Conservation (phyloP, 64 coral and sea anemone genomes). For the Pocillopora verrucosa region DNA sequence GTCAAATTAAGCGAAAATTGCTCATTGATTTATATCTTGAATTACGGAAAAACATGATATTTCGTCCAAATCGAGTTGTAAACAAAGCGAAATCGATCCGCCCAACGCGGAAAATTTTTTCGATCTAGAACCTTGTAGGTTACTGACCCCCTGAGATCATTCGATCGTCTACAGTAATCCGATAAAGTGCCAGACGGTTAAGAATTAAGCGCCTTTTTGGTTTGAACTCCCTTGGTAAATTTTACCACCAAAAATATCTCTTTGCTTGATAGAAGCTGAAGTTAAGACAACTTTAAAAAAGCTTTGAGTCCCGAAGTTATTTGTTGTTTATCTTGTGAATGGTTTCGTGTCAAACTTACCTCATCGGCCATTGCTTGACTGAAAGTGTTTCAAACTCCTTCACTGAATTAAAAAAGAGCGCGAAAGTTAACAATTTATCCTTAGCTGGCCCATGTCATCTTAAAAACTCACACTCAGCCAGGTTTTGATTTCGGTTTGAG, state of each 20-base stretch:
- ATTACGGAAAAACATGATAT: neutral
- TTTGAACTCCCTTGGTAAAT: neutral
- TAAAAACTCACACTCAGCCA: neutral
- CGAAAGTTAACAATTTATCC: neutral
- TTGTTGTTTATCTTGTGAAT: neutral
- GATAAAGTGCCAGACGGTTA: neutral
- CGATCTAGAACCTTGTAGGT: neutral
- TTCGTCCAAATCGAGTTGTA: neutral
- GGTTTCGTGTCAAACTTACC: neutral
- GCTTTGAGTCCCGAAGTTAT: neutral
- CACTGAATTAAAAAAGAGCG: neutral
- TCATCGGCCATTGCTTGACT: constrained; percentile 15
- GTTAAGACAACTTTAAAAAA: neutral
- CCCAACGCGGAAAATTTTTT: neutral
- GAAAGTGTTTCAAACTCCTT: constrained; percentile 6
- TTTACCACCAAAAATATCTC: neutral
- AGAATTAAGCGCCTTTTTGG: neutral
- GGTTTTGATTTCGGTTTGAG: neutral
- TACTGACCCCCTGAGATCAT: neutral
- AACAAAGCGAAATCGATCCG: neutral
- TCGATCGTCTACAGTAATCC: neutral
- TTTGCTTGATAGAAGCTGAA: neutral
- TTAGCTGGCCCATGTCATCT: neutral
- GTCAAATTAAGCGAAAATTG: neutral
- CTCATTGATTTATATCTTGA: neutral